Conservation (phyloP, 2,888 invertebrate genomes). For the Steromphala cineraria region DNA sequence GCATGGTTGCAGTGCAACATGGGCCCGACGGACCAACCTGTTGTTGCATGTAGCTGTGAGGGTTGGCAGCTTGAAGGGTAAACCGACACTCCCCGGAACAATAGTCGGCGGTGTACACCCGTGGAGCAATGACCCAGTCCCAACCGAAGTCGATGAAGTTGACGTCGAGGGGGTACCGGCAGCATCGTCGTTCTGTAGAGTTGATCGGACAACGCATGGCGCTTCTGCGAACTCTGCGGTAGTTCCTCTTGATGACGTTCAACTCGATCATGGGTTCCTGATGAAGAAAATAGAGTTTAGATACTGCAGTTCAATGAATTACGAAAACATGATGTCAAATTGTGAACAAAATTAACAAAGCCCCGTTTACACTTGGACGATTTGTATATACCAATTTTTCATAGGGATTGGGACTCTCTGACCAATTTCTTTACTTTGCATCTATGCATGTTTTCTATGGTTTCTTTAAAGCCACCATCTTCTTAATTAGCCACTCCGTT, state of each 20-base stretch:
- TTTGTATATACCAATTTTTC: too few species aligned
- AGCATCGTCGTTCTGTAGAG: conserved; percentile 89
- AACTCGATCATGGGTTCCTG: conserved; percentile 65
- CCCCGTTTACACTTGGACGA: too few species aligned
- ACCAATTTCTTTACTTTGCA: too few species aligned
- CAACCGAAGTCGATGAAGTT: conserved; percentile 97
- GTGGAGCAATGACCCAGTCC: conserved; percentile 98
- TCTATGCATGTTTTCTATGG: too few species aligned
- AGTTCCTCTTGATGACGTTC: conserved; percentile 44
- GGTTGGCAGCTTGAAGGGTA: conserved; percentile 89
- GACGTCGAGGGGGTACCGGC: conserved; percentile 93
- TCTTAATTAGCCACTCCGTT: too few species aligned
- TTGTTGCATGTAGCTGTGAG: conserved; percentile 88
- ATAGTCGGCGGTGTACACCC: conserved; percentile 94
- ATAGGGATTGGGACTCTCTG: too few species aligned
- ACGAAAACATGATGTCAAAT: too few species aligned
- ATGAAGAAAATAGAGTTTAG: conserved; percentile 27
- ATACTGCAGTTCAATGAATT: too few species aligned
- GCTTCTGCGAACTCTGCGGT: conserved; percentile 82
- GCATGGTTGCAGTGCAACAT: conserved; percentile 93
- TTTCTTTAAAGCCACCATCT: too few species aligned
- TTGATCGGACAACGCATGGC: conserved; percentile 90
- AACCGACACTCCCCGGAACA: conserved; percentile 96
- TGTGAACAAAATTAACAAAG: too few species aligned
- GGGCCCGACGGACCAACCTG: conserved; percentile 82